A percentile compares a stretch with the other conserved stretches of the same genome.
Evolutionary conservation across 1,140 invertebrate species (phyloP).

Genomic region (Drosophila varians): DNA sequence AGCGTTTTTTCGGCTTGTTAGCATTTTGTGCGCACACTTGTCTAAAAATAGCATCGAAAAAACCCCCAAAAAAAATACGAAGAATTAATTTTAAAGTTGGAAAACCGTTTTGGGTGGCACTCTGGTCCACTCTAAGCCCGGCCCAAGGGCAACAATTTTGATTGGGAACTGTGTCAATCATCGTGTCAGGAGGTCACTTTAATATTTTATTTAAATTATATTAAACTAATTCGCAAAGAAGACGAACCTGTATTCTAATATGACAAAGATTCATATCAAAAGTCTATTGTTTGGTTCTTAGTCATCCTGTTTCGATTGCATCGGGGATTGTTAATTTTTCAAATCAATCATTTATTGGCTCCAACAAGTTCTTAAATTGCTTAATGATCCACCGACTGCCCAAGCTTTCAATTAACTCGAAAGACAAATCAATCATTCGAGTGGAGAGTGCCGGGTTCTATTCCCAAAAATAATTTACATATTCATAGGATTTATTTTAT

Average conservation of each 20-base stretch:
- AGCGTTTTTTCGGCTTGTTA: constrained; percentile 44
- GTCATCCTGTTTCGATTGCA: constrained; percentile 19
- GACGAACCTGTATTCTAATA: not conserved
- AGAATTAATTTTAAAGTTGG: constrained; percentile 9
- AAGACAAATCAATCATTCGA: constrained; percentile 38
- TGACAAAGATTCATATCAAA: constrained; percentile 1
- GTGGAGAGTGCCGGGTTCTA: not conserved
- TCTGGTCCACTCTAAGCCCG: constrained; percentile 19
- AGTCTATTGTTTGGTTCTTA: not conserved
- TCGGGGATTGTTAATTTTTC: constrained; percentile 18
- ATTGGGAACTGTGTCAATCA: constrained; percentile 37
- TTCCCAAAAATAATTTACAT: not conserved
- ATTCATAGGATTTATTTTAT: not conserved
- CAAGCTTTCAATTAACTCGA: constrained; percentile 38
- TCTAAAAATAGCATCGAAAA: constrained; percentile 58
- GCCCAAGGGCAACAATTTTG: constrained; percentile 25
- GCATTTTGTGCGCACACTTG: constrained; percentile 44
- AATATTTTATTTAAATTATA: constrained; percentile 1
- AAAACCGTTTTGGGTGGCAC: constrained; percentile 17
- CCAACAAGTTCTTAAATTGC: constrained; percentile 45
- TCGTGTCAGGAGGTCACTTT: constrained; percentile 24
- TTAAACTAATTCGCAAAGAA: not conserved
- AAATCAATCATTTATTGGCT: constrained; percentile 40
- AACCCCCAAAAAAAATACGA: constrained; percentile 1
- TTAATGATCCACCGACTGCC: constrained; percentile 34